Base-by-base conservation (phyloP, 2,797 vertebrate genomes). In the Coregonus ussuriensis region DNA sequence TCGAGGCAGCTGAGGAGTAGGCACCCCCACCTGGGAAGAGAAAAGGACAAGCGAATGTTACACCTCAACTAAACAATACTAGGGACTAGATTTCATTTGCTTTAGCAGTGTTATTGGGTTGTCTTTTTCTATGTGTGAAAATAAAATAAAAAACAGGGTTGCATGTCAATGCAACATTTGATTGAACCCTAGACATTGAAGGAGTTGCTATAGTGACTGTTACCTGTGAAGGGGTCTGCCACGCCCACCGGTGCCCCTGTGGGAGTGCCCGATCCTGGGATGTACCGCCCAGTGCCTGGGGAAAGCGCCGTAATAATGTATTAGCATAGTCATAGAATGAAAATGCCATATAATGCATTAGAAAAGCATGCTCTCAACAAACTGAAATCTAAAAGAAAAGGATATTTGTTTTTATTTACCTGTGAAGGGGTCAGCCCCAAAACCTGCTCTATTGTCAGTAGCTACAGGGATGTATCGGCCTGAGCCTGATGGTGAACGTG, bases 351-450 rank as follows among this genome's bases (percentile, higher is more conserved):
- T 52, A 13, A 74, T 62, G n/a, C 18, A 63, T 15, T 3, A 56
- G 15, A 74, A 3, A 9, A 47, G 3, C 9, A 47, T 47, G 41
- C 11, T 13, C 41, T 47, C 41, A 13, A 47, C 41, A 47, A 47
- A 13, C 33, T 74, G 56, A 37, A 35, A 16, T 33, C 31, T 37
- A 29, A 6, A 9, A 9, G 56, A 59, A 15, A 66, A 66, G 5
- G 6, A 0, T 9, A 47, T 66, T 53, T 47, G 41, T 47, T 47
- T 47, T 47, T 47, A 47, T 47, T 73, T 87, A 97, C 97, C 97
- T 92, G 97, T 98, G 88, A 98, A 98, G 4, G 97, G 97, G 92
- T 98, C 97, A 70, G 92, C 91, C 53, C 90, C 93, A 77, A 92
- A 79, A 35, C 83, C 66, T 63, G 88, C 9, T 5, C 86, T 74